Percentiles rank a stretch among this genome's conserved stretches.
Conservation (phyloP, 2,888 invertebrate genomes). For the Cephus pygmeus region DNA sequence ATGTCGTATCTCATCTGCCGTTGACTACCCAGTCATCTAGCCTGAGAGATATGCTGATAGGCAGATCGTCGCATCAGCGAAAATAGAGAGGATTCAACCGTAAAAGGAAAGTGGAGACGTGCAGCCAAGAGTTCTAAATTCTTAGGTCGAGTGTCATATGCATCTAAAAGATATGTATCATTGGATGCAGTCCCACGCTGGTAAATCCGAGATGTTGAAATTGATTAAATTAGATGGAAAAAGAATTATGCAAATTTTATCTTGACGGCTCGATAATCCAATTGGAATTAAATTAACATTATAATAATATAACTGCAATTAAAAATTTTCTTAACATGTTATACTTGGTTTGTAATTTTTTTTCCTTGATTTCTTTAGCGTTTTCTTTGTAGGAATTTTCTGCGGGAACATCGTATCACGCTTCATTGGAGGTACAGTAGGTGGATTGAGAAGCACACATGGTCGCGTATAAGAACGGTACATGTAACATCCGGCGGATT, state of each 20-base stretch:
- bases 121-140: neutral
- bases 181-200: neutral
- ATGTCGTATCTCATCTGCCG: neutral
- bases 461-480: neutral
- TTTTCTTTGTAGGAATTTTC: neutral
- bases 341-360: neutral
- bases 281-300: neutral
- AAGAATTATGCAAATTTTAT: neutral
- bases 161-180: neutral
- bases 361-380: neutral
- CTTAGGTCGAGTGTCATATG: neutral
- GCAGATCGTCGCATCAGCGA: neutral
- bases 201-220: neutral
- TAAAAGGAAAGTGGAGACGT: neutral
- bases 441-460: neutral
- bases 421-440: neutral
- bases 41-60: neutral
- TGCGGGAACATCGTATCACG: neutral
- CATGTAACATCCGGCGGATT: neutral
- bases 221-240: neutral
- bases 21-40: neutral
- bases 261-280: neutral
- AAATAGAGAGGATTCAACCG: neutral
- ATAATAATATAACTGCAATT: neutral
- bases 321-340: neutral